Evolutionary conservation across 2,888 invertebrate species (phyloP), one percentile per base, ranked within the genome.

Genomic region (Ethmia dodecea): DNA sequence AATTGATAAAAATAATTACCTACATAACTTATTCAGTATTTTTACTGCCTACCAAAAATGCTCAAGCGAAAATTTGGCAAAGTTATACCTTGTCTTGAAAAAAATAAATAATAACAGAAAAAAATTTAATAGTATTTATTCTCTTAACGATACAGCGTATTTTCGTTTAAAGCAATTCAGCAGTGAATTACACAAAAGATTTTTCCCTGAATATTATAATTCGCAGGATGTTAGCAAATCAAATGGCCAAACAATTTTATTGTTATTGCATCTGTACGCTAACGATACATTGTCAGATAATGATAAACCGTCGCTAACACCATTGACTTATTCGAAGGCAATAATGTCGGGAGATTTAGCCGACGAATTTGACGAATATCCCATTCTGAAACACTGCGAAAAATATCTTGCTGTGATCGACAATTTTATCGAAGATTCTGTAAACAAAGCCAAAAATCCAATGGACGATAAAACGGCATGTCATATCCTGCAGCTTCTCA

Each of bases 331-430:
- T 60, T 89, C 89, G 0, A 68, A 65, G 26, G 83, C 81, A 3
- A 77, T 88, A 1, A 45, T 62, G 38, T 62, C 52, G 25, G 86
- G 87, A 34, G 64, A 69, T 50, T 53, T 86, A 45, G 67, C 75
- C 14, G 75, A 88, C 49, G 76, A 87, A 57, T 75, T 88, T 55
- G 62, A 80, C 42, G 78, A 89, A 52, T 76, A 88, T 55, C 86
- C 89, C 0, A 71, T 91, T 15, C 62, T 91, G 12, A 84, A 83
- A 31, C 56, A 88, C 39, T 89, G 90, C 50, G 63, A 76, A 1
- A 52, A 58, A n/a, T 77, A 91, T 39, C 49, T 89, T 2, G 52
- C 76, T 5, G 56, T 67, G 18, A 75, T 88, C 26, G 87, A 89
- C 33, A 55, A 60, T 1, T 79, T 78, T 42, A 66, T 92, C 15